Evolutionary conservation across 2,888 invertebrate species (phyloP), one percentile per base, ranked within the genome.

Genomic region (Subacronicta megacephala): DNA sequence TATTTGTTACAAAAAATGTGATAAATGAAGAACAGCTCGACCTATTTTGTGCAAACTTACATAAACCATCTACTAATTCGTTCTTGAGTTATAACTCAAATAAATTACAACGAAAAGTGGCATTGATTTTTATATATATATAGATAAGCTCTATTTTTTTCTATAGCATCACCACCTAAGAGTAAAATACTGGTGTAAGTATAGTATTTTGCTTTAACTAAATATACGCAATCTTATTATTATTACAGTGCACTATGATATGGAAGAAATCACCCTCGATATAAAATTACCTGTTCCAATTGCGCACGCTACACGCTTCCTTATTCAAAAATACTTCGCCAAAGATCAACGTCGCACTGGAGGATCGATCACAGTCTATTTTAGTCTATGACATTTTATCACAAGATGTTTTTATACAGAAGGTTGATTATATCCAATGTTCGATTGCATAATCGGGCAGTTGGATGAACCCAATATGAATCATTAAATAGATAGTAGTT

Each of bases 301-400:
- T 72, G 52, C 50, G 36, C 36, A 47, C 65, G 47, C 40, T 41
- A 49, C 45, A 41, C 44, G 36, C 60, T 73, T 73, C 77, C 77
- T 69, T 50, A 54, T 73, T 53, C 44, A 46, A 76, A 73, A 73
- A 73, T 76, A 73, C 50, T 50, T 38, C 43, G 35, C 33, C 45
- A 76, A 73, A 73, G 77, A 73, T 76, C 73, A n/a, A 69, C 64
- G 31, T 20, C 52, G 58, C 7, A 12, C 69, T 73, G 77, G 73
- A 76, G 61, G 59, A 73, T 76, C 74, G 70, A 73, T 76, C 60
- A 57, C 17, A 18, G 35, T 36, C 74, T 73, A 73, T 76, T 73
- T 73, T 40, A 45, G 74, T 51, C 68, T 47, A 35, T 64, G 62
- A 62, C 64, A 73, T 76, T 63, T 63, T 55, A 41, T 26, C 3